Percentiles rank a stretch among this genome's conserved stretches.
phyloP scores from a whole-genome alignment of 2,888 invertebrate genomes.

The Chrysolina haemoptera region DNA sequence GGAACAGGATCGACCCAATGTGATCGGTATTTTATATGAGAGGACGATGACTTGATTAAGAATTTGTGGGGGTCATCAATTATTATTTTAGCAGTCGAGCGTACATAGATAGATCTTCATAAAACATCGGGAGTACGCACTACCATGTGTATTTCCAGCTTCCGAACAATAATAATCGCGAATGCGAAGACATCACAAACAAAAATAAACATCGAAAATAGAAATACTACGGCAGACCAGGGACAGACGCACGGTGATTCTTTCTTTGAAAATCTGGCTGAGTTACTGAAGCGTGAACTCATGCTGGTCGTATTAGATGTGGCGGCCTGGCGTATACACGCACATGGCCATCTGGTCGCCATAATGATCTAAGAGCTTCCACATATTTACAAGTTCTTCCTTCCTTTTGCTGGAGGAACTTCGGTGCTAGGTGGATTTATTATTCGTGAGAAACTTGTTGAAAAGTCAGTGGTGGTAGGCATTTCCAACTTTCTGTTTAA shows the following conservation, averaged over 20 bases:
- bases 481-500: no score
- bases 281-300: slow-evolving; percentile 41
- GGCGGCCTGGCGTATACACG: slow-evolving; percentile 39
- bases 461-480: slow-evolving; percentile 3
- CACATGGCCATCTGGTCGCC: slow-evolving; percentile 54
- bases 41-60: not conserved
- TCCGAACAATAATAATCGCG: slow-evolving; percentile 38
- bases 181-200: slow-evolving; percentile 33
- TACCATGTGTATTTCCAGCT: slow-evolving; percentile 28
- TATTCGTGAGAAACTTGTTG: slow-evolving; percentile 33
- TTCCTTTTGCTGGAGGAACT: slow-evolving; percentile 44
- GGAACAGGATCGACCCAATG: not conserved
- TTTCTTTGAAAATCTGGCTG: slow-evolving; percentile 34
- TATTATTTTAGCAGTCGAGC: slow-evolving; percentile 18
- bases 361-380: slow-evolving; percentile 52
- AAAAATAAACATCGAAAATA: slow-evolving; percentile 42
- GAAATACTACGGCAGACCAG: slow-evolving; percentile 36
- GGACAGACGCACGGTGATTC: slow-evolving; percentile 34
- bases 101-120: slow-evolving; percentile 17
- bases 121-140: slow-evolving; percentile 13
- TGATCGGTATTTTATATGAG: not conserved
- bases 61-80: slow-evolving; percentile 2
- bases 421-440: not conserved
- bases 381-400: slow-evolving; percentile 50
- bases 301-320: slow-evolving; percentile 47